phyloP scores from a whole-genome alignment of 1,140 invertebrate genomes.

The Lepidostoma basale region DNA sequence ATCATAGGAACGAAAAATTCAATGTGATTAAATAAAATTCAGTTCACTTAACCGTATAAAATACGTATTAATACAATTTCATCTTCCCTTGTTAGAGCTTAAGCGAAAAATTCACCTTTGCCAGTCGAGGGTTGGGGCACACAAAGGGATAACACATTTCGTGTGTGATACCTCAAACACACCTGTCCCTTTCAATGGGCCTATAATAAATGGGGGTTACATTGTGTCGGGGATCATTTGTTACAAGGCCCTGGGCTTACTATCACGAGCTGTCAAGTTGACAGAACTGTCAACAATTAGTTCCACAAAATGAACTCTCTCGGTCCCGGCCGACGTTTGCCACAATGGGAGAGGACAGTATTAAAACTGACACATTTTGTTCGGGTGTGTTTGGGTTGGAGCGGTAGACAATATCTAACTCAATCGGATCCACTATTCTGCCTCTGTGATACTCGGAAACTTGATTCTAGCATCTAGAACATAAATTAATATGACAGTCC shows the following conservation, averaged over 20 bases:
- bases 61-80: no score
- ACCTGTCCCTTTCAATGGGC: constrained; percentile 23
- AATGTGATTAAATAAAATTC: no score
- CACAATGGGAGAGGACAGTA: constrained; percentile 7
- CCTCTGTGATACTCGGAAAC: no score
- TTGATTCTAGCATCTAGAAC: no score
- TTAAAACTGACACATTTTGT: constrained; percentile 27
- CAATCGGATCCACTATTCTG: no score
- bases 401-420: not conserved
- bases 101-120: not conserved
- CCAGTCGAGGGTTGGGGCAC: not conserved
- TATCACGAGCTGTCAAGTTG: constrained; percentile 41
- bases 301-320: constrained; percentile 41
- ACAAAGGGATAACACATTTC: constrained; percentile 16
- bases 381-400: not conserved
- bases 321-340: constrained; percentile 5
- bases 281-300: constrained; percentile 47
- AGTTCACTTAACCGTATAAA: no score
- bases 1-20: no score
- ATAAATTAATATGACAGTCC: no score
- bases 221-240: constrained; percentile 36
- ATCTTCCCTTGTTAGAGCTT: not conserved
- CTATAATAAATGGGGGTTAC: constrained; percentile 23
- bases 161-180: constrained; percentile 30
- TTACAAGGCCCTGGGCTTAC: constrained; percentile 20